phyloP scores from a whole-genome alignment of 2,888 invertebrate species.

The Lepeophtheirus nordmannii region DNA sequence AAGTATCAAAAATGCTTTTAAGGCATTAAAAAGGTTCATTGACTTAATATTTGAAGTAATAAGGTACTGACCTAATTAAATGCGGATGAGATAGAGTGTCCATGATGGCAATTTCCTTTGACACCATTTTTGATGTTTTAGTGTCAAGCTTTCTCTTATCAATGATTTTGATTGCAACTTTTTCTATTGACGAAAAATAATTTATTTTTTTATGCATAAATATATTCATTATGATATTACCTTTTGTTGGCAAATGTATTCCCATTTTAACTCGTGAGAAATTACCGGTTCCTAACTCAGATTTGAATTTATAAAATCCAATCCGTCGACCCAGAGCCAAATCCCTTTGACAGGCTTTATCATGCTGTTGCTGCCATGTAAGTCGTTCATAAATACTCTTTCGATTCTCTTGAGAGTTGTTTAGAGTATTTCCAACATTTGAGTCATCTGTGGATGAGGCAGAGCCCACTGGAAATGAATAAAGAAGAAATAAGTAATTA shows the following conservation, averaged over 20 bases:
- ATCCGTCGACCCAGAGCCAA: slow-evolving; percentile 54
- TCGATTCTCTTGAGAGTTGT: background rate
- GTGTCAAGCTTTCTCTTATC: slow-evolving; percentile 53
- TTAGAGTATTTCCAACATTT: background rate
- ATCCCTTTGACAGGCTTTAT: slow-evolving; percentile 39
- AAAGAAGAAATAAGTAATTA: no score
- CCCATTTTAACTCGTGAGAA: slow-evolving; percentile 63
- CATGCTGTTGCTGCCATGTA: slow-evolving; percentile 29
- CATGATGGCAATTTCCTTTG: slow-evolving; percentile 52
- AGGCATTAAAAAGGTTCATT: no score
- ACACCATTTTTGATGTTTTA: slow-evolving; percentile 50
- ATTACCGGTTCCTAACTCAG: slow-evolving; percentile 58
- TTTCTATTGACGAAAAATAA: slow-evolving; percentile 40
- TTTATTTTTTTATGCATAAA: background rate
- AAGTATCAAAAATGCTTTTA: no score
- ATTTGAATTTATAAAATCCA: slow-evolving; percentile 55
- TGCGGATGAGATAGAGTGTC: slow-evolving; percentile 55
- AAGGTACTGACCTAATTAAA: slow-evolving; percentile 43
- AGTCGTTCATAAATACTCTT: slow-evolving; percentile 29
- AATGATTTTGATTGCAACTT: slow-evolving; percentile 57
- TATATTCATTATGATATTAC: slow-evolving; percentile 33
- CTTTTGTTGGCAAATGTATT: slow-evolving; percentile 55
- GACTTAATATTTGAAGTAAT: no score
- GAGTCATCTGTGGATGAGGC: background rate
- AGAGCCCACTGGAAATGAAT: background rate